Base-by-base conservation (phyloP, 2,113 vertebrate genomes). In the Galeopterus variegatus region DNA sequence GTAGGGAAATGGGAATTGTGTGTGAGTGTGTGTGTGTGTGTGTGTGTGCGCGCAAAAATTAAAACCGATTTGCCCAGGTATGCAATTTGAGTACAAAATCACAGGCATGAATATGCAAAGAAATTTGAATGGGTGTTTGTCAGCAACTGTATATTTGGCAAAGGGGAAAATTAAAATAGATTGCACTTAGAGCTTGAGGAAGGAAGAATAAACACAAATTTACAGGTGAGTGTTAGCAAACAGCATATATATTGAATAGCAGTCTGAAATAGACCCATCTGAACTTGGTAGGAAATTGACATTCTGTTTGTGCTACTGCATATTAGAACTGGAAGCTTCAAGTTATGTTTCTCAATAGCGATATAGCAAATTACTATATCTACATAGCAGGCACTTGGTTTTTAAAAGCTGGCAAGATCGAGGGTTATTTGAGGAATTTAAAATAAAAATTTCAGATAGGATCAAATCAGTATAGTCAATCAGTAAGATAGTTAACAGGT, bases 361-460 rank as follows among this genome's bases (percentile, higher is more conserved):
- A 92, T 41, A 64, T 15, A 76, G 95, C 92, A 98, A 98, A 98
- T 98, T 95, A 65, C 94, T 97, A 0, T 48, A 26, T 95, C 98
- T 96, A 76, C 96, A 90, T 94, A 72, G 94, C 93, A 96, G 95
- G 93, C 97, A 80, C 90, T 96, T 94, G 95, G 97, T 90, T 98
- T 82, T 92, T 94, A 98, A 93, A 72, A 98, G 97, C 97, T 97
- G 90, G 95, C 72, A 67, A 96, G 97, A 98, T 97, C 96, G 92
- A 91, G 95, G 62, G 83, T 97, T 98, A 98, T 98, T 98, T 96
- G 97, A 98, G 92, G 83, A 94, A 98, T 97, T 98, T 97, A 96
- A 98, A 98, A 98, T 98, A 97, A 98, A 96, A 98, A 95, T 97
- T 98, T 98, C 8, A 0, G 96, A 95, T 81, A 84, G 96, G 97